Evolutionary conservation across 2,888 invertebrate species (phyloP).

Genomic region (Drosophila melanocephala): DNA sequence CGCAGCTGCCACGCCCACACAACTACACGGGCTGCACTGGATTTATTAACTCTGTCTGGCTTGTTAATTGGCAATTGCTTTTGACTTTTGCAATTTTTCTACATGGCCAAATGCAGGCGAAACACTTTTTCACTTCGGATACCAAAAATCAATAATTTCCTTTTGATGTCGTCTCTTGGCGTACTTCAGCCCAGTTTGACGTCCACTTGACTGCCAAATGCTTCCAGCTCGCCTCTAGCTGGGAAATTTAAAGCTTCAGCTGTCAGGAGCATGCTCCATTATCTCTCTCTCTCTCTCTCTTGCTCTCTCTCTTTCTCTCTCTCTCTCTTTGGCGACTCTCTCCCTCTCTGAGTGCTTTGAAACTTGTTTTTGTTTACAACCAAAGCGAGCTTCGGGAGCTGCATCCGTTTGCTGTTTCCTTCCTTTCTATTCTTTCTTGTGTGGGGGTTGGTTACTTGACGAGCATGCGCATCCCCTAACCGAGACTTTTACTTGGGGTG

Average conservation of each 20-base stretch:
- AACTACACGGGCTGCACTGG: conserved; percentile 1
- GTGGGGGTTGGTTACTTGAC: conserved; percentile 51
- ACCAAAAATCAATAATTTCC: conserved; percentile 83
- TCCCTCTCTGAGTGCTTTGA: conserved; percentile 8
- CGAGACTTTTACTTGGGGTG: conserved; percentile 35
- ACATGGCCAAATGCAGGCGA: conserved; percentile 44
- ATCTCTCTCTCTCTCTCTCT: conserved; percentile 6
- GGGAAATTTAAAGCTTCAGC: conserved; percentile 63
- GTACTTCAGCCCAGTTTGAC: conserved; percentile 59
- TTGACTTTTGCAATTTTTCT: conserved; percentile 20
- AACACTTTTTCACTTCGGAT: conserved; percentile 69
- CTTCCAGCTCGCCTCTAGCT: conserved; percentile 12
- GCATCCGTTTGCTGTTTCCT: conserved; percentile 13
- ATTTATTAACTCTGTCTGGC: background rate
- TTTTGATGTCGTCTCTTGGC: conserved; percentile 40
- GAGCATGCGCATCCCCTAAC: conserved; percentile 49
- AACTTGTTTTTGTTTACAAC: conserved; percentile 80
- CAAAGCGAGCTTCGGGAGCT: conserved; percentile 27
- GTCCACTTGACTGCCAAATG: conserved; percentile 52
- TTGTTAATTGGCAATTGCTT: background rate
- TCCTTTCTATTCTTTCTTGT: background rate
- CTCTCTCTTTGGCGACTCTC: conserved; percentile 8
- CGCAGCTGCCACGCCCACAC: conserved; percentile 62
- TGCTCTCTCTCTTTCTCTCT: conserved; percentile 1
- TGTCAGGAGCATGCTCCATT: conserved; percentile 59